Evolutionary conservation across 2,113 vertebrate species (phyloP).

Genomic region (Pandion haliaetus): DNA sequence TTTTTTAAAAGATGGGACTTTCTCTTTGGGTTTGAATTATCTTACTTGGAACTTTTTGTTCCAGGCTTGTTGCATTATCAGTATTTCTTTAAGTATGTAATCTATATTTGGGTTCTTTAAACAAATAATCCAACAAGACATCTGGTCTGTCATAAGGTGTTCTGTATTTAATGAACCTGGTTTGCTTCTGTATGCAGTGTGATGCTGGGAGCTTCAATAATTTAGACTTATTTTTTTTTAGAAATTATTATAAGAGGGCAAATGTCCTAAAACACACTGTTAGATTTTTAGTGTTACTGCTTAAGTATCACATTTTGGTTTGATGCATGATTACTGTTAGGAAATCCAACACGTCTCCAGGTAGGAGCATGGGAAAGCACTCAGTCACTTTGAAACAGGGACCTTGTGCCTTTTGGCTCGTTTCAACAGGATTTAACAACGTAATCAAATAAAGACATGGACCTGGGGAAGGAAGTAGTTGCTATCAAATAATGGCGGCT

Average conservation of each 20-base stretch:
- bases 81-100: not conserved
- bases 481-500: not conserved
- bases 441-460: not conserved
- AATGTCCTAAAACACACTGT: not conserved
- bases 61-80: not conserved
- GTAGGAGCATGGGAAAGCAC: not conserved
- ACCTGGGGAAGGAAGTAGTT: accelerated
- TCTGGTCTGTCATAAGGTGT: not conserved
- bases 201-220: not conserved
- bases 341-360: not conserved
- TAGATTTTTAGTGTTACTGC: not conserved
- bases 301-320: not conserved
- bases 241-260: not conserved
- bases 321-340: not conserved
- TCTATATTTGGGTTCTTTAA: not conserved
- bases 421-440: not conserved
- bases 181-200: not conserved
- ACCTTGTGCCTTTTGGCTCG: not conserved
- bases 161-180: not conserved
- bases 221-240: not conserved
- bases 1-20: not conserved
- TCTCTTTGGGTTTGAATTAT: not conserved
- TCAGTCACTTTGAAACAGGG: not conserved
- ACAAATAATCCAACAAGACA: not conserved
- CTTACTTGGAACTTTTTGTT: not conserved